These are phyloP conservation scores for Odocoileus virginianus DNA, from an alignment of 2,113 vertebrate genomes.

Conservation along the genomic window DNA sequence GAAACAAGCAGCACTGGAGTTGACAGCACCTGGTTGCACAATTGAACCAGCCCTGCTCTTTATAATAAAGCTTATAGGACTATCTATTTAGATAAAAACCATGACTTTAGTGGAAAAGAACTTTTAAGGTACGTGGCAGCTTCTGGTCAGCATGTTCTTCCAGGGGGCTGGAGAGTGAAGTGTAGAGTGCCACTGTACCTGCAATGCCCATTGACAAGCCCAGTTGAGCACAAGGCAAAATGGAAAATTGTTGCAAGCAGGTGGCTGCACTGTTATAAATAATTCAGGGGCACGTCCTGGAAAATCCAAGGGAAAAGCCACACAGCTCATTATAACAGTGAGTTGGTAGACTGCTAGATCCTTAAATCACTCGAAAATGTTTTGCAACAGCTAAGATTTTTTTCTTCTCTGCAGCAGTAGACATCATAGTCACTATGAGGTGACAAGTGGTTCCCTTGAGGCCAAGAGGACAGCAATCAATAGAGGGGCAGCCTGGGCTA, in stretches of 20 bases:
- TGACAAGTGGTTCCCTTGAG: constrained; percentile 78
- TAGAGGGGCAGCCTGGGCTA: constrained; percentile 48
- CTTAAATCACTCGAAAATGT: constrained; percentile 80
- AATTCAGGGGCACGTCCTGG: constrained; percentile 65
- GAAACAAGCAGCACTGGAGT: background rate
- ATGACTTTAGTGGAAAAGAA: background rate
- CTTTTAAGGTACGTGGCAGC: background rate
- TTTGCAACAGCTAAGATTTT: constrained; percentile 72
- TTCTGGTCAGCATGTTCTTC: background rate
- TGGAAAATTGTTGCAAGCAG: constrained; percentile 57
- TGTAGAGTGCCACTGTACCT: background rate
- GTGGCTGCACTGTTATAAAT: constrained; percentile 52
- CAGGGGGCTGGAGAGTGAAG: rapidly evolving
- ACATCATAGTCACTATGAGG: constrained; percentile 71
- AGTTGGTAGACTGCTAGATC: constrained; percentile 64
- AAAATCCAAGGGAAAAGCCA: constrained; percentile 74
- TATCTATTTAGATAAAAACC: background rate
- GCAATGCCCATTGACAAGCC: background rate
- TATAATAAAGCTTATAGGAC: background rate
- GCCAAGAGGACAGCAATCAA: constrained; percentile 71
- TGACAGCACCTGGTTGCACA: constrained; percentile 1
- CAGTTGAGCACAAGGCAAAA: constrained; percentile 46
- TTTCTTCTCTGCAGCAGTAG: constrained; percentile 71
- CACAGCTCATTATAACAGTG: constrained; percentile 73
- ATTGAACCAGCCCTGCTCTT: background rate